These are phyloP conservation scores for Alloplasta piceator DNA, from an alignment of 2,888 invertebrate genomes.

Conservation along the genomic window DNA sequence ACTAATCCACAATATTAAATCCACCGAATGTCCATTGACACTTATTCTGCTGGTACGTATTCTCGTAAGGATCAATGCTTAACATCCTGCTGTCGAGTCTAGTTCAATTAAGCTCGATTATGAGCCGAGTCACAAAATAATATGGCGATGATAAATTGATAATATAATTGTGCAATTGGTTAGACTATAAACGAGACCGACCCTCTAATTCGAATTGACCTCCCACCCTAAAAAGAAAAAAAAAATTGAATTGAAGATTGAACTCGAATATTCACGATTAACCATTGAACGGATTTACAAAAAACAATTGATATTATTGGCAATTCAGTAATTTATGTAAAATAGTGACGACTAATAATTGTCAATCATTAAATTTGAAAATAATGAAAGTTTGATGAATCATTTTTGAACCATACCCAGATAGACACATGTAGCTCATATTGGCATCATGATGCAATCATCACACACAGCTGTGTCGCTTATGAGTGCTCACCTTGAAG, in stretches of 20 bases:
- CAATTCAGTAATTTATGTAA: no score
- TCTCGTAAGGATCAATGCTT: slow-evolving; percentile 42
- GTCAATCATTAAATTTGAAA: no score
- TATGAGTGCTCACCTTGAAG: no score
- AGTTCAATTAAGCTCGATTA: slow-evolving; percentile 53
- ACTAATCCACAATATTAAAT: background rate
- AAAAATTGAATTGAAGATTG: slow-evolving; percentile 4
- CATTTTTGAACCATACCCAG: no score
- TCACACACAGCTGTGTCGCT: no score
- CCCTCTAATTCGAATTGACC: background rate
- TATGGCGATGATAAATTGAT: background rate
- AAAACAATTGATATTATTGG: no score
- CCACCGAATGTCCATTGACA: background rate
- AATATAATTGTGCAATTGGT: slow-evolving; percentile 4
- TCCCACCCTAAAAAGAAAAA: background rate
- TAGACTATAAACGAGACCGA: slow-evolving; percentile 30
- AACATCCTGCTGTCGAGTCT: slow-evolving; percentile 55
- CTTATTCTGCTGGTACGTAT: slow-evolving; percentile 3
- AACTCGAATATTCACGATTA: no score
- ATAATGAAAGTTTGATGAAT: no score
- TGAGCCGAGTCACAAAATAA: slow-evolving; percentile 37
- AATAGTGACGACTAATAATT: no score
- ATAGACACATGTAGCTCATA: no score
- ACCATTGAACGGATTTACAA: no score
- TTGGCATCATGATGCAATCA: no score